Base-by-base conservation (phyloP, 2,113 vertebrate species). In the Cercopithecus mona region DNA sequence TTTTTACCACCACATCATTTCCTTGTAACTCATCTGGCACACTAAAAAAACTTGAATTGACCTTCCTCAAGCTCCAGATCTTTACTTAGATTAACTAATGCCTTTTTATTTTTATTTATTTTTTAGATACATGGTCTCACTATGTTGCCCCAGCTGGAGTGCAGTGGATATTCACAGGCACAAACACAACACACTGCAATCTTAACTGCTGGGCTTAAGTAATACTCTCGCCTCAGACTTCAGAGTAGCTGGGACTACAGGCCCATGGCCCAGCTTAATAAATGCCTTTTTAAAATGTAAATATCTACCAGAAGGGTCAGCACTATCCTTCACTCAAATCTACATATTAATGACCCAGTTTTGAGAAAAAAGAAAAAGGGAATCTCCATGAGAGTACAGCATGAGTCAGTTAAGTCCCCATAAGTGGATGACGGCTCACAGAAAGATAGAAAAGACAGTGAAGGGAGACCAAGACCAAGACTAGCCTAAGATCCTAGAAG, bases 71-170 rank as follows among this genome's bases (percentile, higher is more conserved):
- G 16, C 27, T 8, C 25, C 35, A 89, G 27, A 35, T 4, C 52
- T 92, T 90, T 94, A 52, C 32, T 94, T 57, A 80, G 61, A 73
- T 72, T 85, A 93, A 86, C 35, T 66, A 86, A 32, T 50, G 76
- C 4, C 45, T 50, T 18, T 78, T 20, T 35, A 91, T 75, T 75
- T 76, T 73, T 40, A 40, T 38, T 73, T 76, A 30, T 76, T 43
- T 76, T 45, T 78, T 78, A 78, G 43, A 78, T 45, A 78, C 30
- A 16, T 27, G 27, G 43, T 48, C 75, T 78, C 2, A 27, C 27
- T 48, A 30, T 78, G 75, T 32, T 78, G 75, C 75, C 43, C 75
- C 9, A 27, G 75, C 43, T 48, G 43, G 43, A 48, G 40, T 78
- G 43, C 75, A 48, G 27, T 78, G 27, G 43, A 16, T 48, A 32